phyloP scores from a whole-genome alignment of 30 jellyfish, hydroid and myxozoan genomes.

The Chrysaora quinquecirrha region DNA sequence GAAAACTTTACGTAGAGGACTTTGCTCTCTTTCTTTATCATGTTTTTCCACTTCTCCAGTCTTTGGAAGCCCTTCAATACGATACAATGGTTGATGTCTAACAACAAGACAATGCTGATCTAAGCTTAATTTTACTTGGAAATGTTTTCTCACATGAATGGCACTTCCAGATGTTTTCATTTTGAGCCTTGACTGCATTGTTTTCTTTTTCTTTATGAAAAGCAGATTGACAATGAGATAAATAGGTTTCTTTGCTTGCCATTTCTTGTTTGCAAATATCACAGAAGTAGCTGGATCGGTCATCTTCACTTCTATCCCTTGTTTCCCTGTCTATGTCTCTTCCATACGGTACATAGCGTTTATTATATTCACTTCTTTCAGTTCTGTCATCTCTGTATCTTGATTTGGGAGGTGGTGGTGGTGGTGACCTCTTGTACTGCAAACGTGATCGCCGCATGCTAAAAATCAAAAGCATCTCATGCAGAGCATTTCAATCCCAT shows the following conservation, averaged over 20 bases:
- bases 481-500: too few relatives aligned
- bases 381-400: conserved; percentile 11
- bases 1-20: conserved; percentile 11
- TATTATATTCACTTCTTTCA: too few relatives aligned
- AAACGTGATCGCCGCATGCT: conserved; percentile 56
- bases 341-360: conserved; percentile 58
- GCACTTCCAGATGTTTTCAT: conserved; percentile 67
- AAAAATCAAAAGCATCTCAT: background rate
- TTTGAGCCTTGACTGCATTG: conserved; percentile 16
- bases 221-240: conserved; percentile 74
- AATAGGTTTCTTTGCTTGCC: conserved; percentile 51
- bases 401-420: conserved; percentile 6
- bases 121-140: conserved; percentile 42
- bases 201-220: conserved; percentile 83
- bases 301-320: conserved; percentile 17
- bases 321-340: background rate
- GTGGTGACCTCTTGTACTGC: conserved; percentile 29
- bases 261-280: conserved; percentile 83
- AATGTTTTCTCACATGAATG: conserved; percentile 79
- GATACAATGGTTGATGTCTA: conserved; percentile 84
- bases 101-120: conserved; percentile 88
- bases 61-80: conserved; percentile 70
- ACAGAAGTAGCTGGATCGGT: conserved; percentile 79
- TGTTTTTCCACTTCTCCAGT: conserved; percentile 3
- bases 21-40: background rate